phyloP scores from a whole-genome alignment of 2,888 invertebrate genomes.

The Brachynemurus nebulosus region DNA sequence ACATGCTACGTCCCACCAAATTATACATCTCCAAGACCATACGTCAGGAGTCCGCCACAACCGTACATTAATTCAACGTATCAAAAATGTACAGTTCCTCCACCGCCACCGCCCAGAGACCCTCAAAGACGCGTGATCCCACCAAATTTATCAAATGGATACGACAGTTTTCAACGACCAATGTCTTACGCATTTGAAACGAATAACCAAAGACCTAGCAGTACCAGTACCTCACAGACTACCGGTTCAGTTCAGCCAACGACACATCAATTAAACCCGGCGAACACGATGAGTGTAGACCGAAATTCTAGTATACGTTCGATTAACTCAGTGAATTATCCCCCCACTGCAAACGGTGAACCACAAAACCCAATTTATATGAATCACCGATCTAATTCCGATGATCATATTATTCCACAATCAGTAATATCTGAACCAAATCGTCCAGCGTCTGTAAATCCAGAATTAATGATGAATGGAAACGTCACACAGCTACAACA shows the following conservation, averaged over 20 bases:
- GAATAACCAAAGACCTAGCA: conserved; percentile 17
- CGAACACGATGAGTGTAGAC: neutral
- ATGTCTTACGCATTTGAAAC: conserved; percentile 39
- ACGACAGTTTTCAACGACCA: conserved; percentile 32
- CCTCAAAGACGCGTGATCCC: conserved; percentile 35
- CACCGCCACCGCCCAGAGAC: conserved; percentile 69
- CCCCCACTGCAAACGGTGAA: neutral
- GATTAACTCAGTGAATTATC: conserved; percentile 11
- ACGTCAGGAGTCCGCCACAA: conserved; percentile 23
- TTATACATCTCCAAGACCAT: neutral
- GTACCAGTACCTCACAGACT: conserved; percentile 3
- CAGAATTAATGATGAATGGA: conserved; percentile 26
- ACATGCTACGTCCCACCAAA: neutral
- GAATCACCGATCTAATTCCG: conserved; percentile 27
- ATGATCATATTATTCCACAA: conserved; percentile 27
- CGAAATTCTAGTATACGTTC: conserved; percentile 12
- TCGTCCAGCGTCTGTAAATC: conserved; percentile 30
- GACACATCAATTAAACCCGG: neutral
- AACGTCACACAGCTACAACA: no score
- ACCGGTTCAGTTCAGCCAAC: no score
- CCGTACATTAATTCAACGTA: conserved; percentile 15
- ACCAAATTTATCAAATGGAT: conserved; percentile 35
- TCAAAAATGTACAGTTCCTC: conserved; percentile 43
- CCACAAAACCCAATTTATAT: neutral
- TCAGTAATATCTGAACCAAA: conserved; percentile 21